Conservation (phyloP, 2,797 vertebrate genomes). For the Ptychobarbus kaznakovi region DNA sequence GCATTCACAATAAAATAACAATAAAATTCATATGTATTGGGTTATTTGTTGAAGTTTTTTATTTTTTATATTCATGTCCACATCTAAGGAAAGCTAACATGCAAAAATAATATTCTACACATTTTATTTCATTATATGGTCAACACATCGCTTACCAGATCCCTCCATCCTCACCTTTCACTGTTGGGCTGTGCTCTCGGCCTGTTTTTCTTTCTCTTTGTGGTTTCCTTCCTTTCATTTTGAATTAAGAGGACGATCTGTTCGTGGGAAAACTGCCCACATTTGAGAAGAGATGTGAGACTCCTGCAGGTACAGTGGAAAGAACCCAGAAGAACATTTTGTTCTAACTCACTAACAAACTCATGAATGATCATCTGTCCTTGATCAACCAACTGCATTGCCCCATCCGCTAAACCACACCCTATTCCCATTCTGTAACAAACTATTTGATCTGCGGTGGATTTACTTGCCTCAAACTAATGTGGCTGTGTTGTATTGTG, state of each 20-base stretch:
- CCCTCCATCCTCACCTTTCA: constrained; percentile 51
- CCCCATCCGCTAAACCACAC: constrained; percentile 31
- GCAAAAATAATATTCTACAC: background rate
- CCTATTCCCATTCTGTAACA: constrained; percentile 13
- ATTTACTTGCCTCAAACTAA: constrained; percentile 6
- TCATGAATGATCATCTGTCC: constrained; percentile 17
- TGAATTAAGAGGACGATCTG: constrained; percentile 79
- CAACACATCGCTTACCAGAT: constrained; percentile 9
- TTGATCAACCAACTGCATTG: constrained; percentile 20
- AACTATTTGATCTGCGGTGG: background rate
- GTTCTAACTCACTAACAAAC: constrained; percentile 39
- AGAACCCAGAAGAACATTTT: constrained; percentile 44
- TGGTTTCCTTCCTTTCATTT: constrained; percentile 62
- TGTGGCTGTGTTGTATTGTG: constrained; percentile 21
- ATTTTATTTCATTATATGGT: constrained; percentile 27
- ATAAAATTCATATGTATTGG: background rate
- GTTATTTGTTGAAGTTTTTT: background rate
- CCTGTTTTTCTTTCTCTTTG: constrained; percentile 53
- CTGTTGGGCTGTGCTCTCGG: constrained; percentile 61
- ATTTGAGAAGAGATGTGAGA: constrained; percentile 90
- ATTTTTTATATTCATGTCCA: background rate
- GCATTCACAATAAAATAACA: background rate
- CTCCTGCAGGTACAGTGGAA: constrained; percentile 85
- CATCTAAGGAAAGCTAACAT: background rate
- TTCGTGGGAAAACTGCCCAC: constrained; percentile 88